A percentile compares a stretch with the other conserved stretches of the same genome.
Conservation (phyloP, 2,113 vertebrate species). For the Gnathonemus longibarbis region DNA sequence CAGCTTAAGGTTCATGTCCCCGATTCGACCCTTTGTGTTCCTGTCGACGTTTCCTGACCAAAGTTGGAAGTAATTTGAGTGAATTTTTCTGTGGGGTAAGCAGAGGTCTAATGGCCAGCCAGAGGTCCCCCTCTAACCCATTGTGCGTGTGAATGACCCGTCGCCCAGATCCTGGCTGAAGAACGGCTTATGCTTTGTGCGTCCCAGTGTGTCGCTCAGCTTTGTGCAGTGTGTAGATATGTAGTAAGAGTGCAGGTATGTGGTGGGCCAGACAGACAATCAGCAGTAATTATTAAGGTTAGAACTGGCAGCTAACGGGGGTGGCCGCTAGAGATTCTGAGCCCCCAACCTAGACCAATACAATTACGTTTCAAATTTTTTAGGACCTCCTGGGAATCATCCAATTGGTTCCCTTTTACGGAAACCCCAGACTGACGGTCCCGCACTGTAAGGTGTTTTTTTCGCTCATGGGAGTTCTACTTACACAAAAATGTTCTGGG, state of each 20-base stretch:
- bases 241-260: not conserved
- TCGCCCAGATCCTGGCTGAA: slow-evolving; percentile 80
- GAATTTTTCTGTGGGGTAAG: slow-evolving; percentile 79
- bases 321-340: not conserved
- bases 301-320: not conserved
- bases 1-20: not conserved
- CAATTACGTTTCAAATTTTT: not conserved
- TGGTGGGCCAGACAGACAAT: not conserved
- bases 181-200: not conserved
- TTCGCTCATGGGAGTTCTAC: not conserved
- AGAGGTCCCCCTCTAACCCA: slow-evolving; percentile 74
- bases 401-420: not conserved
- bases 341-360: not conserved
- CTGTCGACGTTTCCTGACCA: slow-evolving; percentile 70
- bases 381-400: not conserved
- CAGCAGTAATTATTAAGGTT: not conserved
- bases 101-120: slow-evolving; percentile 80
- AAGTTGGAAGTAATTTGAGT: slow-evolving; percentile 82
- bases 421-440: not conserved
- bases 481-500: not conserved
- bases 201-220: not conserved
- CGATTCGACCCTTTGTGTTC: not conserved
- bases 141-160: slow-evolving; percentile 80
- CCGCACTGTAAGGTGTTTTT: not conserved
- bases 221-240: not conserved